phyloP scores from a whole-genome alignment of 2,888 invertebrate genomes.

The Drepana falcataria region DNA sequence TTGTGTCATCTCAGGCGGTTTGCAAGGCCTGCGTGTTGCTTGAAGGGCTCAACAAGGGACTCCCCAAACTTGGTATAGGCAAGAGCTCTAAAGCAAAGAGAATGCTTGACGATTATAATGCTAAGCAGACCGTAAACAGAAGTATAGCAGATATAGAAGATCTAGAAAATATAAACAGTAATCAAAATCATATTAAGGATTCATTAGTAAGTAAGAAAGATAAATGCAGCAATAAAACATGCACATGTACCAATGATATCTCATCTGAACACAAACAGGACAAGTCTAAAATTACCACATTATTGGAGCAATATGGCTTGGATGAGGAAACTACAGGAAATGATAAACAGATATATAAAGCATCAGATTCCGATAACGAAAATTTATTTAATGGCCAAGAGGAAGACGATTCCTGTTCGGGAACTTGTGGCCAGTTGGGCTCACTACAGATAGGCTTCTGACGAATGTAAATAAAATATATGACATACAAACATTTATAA shows the following conservation, averaged over 20 bases:
- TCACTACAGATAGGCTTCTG: conserved; percentile 53
- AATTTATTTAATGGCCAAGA: conserved; percentile 25
- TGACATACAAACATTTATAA: conserved; percentile 11
- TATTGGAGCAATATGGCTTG: conserved; percentile 48
- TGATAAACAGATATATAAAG: not conserved
- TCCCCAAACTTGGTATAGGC: conserved; percentile 93
- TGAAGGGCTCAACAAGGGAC: conserved; percentile 95
- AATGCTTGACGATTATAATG: conserved; percentile 78
- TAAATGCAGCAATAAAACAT: conserved; percentile 21
- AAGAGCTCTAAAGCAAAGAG: conserved; percentile 89
- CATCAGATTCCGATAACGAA: conserved; percentile 26
- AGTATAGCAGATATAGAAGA: conserved; percentile 41
- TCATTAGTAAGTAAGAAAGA: conserved; percentile 19
- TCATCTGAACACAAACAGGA: conserved; percentile 15
- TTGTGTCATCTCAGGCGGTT: conserved; percentile 93
- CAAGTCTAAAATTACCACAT: conserved; percentile 42
- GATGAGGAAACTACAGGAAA: conserved; percentile 17
- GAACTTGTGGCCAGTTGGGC: conserved; percentile 50
- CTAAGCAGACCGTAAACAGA: conserved; percentile 30
- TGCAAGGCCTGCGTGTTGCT: conserved; percentile 98
- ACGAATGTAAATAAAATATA: conserved; percentile 15
- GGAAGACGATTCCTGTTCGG: conserved; percentile 54
- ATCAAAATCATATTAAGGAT: conserved; percentile 27
- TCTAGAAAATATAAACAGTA: conserved; percentile 17
- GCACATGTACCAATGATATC: conserved; percentile 21